These are phyloP conservation scores for Pangasianodon hypophthalmus DNA, from an alignment of 2,113 vertebrate genomes.

Conservation along the genomic window DNA sequence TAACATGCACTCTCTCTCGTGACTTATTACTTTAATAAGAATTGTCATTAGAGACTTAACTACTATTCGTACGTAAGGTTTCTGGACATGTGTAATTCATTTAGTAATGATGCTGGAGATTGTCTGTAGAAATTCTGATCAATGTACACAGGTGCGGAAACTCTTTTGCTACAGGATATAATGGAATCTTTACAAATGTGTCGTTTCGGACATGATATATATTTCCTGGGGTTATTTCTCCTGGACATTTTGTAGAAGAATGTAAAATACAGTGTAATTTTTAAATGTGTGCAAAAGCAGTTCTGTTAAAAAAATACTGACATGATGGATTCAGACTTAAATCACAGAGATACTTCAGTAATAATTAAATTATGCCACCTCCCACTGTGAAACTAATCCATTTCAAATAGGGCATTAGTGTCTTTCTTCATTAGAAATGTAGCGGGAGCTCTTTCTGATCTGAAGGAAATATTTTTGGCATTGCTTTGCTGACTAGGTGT, in stretches of 20 bases:
- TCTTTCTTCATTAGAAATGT: constrained; percentile 4
- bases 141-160: neutral
- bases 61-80: neutral
- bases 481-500: constrained; percentile 22
- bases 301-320: neutral
- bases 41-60: neutral
- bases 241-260: too few relatives aligned
- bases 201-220: neutral
- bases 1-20: neutral
- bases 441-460: constrained; percentile 5
- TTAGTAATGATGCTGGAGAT: neutral
- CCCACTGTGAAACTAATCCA: neutral
- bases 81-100: neutral
- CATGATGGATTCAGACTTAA: too few relatives aligned
- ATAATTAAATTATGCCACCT: neutral
- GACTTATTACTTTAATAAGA: neutral
- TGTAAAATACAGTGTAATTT: neutral
- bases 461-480: neutral
- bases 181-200: neutral
- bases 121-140: neutral
- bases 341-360: neutral
- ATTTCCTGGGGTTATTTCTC: neutral
- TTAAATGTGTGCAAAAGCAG: neutral
- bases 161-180: neutral
- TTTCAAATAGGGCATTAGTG: neutral